Conservation (phyloP, 2,113 vertebrate genomes). For the Engraulis encrasicolus region DNA sequence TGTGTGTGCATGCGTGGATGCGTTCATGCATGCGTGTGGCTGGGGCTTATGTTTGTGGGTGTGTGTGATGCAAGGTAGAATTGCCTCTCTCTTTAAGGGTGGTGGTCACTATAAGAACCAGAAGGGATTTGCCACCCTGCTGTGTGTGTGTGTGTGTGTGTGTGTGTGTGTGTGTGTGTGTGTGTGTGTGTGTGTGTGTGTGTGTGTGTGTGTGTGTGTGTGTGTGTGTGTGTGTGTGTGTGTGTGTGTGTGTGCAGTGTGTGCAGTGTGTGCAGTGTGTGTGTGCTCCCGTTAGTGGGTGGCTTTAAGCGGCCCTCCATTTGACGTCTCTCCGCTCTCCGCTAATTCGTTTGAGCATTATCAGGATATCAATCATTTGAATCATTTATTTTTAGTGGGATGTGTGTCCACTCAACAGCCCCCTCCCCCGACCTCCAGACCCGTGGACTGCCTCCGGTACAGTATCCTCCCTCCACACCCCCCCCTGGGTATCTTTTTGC, state of each 20-base stretch:
- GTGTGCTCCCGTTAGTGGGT: slow-evolving; percentile 13
- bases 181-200: slow-evolving; percentile 17
- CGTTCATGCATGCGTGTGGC: too few relatives aligned
- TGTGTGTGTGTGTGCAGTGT: too few relatives aligned
- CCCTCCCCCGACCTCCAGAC: background rate
- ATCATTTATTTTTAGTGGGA: slow-evolving; percentile 82
- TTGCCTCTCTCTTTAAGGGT: slow-evolving; percentile 37
- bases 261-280: too few relatives aligned
- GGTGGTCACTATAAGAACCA: slow-evolving; percentile 33
- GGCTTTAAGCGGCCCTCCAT: slow-evolving; percentile 69
- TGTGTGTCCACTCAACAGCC: slow-evolving; percentile 59
- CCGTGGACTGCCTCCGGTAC: too few relatives aligned
- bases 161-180: slow-evolving; percentile 30
- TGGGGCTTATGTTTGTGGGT: slow-evolving; percentile 29
- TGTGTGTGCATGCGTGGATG: too few relatives aligned
- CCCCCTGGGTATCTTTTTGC: too few relatives aligned
- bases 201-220: slow-evolving; percentile 23
- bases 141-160: slow-evolving; percentile 26
- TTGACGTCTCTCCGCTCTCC: slow-evolving; percentile 65
- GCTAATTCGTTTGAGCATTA: slow-evolving; percentile 66
- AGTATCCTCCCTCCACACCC: too few relatives aligned
- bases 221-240: slow-evolving; percentile 24
- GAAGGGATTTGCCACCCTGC: slow-evolving; percentile 40
- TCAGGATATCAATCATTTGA: slow-evolving; percentile 79
- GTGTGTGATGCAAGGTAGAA: slow-evolving; percentile 25